Percentiles rank a stretch among this genome's conserved stretches.
These are phyloP conservation scores for Leptestheria dahalacensis DNA, from an alignment of 1,140 invertebrate genomes.

Conservation along the genomic window DNA sequence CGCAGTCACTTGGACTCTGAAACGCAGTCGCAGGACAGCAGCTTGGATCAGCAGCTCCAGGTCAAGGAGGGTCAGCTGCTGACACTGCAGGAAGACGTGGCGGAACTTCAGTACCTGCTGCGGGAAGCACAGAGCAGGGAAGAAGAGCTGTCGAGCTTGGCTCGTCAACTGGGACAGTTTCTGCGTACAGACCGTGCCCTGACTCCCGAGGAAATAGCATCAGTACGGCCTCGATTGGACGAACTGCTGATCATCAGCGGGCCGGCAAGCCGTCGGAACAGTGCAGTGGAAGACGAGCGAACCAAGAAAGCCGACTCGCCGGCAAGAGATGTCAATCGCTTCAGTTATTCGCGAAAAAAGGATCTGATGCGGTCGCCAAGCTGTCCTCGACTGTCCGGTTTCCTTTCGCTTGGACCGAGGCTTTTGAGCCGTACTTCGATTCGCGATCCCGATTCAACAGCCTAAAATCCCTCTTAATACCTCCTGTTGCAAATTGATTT, in stretches of 20 bases:
- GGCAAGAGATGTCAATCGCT: constrained; percentile 3
- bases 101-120: constrained; percentile 31
- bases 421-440: neutral
- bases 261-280: constrained; percentile 7
- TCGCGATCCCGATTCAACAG: neutral
- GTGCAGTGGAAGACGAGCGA: constrained; percentile 7
- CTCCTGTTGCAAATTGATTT: neutral
- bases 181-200: constrained; percentile 22
- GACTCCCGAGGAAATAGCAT: constrained; percentile 22
- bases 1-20: neutral
- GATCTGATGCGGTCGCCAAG: constrained; percentile 22
- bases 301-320: neutral
- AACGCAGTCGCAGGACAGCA: constrained; percentile 11
- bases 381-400: constrained; percentile 16
- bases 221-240: constrained; percentile 23
- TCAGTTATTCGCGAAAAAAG: constrained; percentile 11
- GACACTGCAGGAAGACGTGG: constrained; percentile 31
- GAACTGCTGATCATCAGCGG: constrained; percentile 23
- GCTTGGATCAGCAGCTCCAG: constrained; percentile 26
- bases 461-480: neutral
- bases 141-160: constrained; percentile 23
- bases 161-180: constrained; percentile 22
- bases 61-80: constrained; percentile 29
- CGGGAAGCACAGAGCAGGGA: constrained; percentile 26
- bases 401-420: constrained; percentile 19